phyloP scores from a whole-genome alignment of 2,888 invertebrate genomes.

The Orthosia gothica region DNA sequence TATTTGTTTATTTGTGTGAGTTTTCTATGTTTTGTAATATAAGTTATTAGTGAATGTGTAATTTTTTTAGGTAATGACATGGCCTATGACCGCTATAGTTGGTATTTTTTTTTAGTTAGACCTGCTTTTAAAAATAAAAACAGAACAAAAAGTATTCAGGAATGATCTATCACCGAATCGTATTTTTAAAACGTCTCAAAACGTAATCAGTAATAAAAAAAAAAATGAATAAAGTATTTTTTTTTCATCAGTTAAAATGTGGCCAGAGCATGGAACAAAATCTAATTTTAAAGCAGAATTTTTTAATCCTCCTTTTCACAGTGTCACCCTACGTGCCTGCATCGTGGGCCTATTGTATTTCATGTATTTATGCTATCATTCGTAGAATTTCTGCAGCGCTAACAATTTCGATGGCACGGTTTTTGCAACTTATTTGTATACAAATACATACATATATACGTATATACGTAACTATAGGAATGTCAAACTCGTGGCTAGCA shows the following conservation, averaged over 20 bases:
- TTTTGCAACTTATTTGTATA: conserved; percentile 59
- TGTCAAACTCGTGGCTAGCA: conserved; percentile 15
- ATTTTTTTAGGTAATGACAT: background rate
- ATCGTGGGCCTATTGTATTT: conserved; percentile 32
- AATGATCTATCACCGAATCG: background rate
- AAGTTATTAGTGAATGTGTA: background rate
- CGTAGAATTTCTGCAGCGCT: conserved; percentile 35
- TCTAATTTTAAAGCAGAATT: background rate
- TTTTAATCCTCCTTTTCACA: background rate
- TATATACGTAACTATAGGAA: conserved; percentile 18
- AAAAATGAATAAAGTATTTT: background rate
- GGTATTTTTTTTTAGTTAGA: background rate
- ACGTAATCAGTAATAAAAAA: too few relatives aligned
- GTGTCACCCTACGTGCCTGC: conserved; percentile 10
- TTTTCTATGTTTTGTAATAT: background rate
- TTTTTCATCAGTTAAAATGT: background rate
- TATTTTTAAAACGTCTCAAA: background rate
- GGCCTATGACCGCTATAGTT: background rate
- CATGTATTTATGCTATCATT: conserved; percentile 35
- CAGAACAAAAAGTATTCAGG: too few relatives aligned
- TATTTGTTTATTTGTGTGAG: conserved; percentile 1
- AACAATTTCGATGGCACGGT: conserved; percentile 57
- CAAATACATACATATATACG: conserved; percentile 16
- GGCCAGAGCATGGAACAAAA: too few relatives aligned
- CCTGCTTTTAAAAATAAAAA: too few relatives aligned